Base-by-base conservation (phyloP, 1,140 invertebrate genomes). In the Kradibia gibbosae region DNA sequence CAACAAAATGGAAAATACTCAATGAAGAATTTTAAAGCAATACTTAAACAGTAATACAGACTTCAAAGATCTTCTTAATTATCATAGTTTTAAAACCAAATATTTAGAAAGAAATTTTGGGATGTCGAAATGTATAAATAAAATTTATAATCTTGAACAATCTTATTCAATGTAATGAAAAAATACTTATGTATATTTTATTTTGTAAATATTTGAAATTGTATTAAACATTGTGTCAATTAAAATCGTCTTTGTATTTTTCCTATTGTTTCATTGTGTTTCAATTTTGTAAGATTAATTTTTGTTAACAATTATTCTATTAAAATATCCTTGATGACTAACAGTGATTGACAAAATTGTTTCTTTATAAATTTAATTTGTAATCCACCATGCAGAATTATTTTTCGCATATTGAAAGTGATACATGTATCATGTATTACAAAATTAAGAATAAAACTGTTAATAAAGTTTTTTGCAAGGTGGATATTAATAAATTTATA, bases 371-470 rank as follows among this genome's bases (percentile, higher is more conserved):
- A 74, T 73, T n/a, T 81, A 65, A 82, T 81, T 79, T 88, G 87
- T 87, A 82, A 88, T 78, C 85, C 78, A 80, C 84, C 84, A 76
- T 87, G 86, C 86, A 84, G 85, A 86, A 86, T 8, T 28, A 60
- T 70, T 25, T 71, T 1, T 36, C 4, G 1, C 20, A 36, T 17
- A 13, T 65, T 36, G 17, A 36, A 65, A 36, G 20, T 20, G 1
- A 36, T 10, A 17, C 20, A 3, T 20, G 28, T 62, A 1, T 62
- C 15, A 62, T 8, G 57, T 65, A 5, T 20, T 34, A 62, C 20
- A 36, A 65, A 20, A 4, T 50, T 31, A 39, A 5, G 42, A 28
- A 5, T 45, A 31, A 45, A 65, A 28, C 34, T 45, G n/a, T 71
- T 4, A 53, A 10, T 8, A 22, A 0, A 5, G 1, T 65, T 74